These are phyloP conservation scores for Terebella lapidaria DNA, from an alignment of 2,888 invertebrate species.

Conservation along the genomic window DNA sequence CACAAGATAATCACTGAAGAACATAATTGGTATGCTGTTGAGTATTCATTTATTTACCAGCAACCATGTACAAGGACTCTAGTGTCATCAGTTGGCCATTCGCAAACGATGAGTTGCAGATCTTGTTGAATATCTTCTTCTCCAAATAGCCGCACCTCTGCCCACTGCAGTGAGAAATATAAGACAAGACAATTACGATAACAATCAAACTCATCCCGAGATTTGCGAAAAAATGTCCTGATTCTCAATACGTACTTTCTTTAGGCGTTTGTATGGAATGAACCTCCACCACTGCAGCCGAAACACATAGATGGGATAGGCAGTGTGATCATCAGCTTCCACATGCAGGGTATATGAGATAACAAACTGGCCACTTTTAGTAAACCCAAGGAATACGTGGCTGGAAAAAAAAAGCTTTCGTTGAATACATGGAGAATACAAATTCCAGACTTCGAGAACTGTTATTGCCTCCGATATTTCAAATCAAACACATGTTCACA, in stretches of 20 bases:
- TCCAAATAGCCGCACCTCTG: conserved; percentile 62
- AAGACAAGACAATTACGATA: too few species aligned
- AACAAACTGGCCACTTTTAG: conserved; percentile 88
- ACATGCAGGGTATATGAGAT: conserved; percentile 73
- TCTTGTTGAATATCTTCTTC: conserved; percentile 55
- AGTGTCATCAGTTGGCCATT: conserved; percentile 66
- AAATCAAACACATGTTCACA: too few species aligned
- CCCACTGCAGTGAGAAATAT: background rate
- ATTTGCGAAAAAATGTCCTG: background rate
- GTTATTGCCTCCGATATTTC: too few species aligned
- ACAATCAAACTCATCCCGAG: too few species aligned
- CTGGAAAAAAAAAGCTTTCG: conserved; percentile 57
- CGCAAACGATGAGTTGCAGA: conserved; percentile 65
- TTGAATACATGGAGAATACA: too few species aligned
- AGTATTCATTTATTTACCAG: conserved; percentile 60
- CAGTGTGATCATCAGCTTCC: conserved; percentile 48
- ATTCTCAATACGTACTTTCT: conserved; percentile 49
- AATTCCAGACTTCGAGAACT: too few species aligned
- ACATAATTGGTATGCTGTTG: too few species aligned
- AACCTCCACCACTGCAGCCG: conserved; percentile 67
- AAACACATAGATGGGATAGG: conserved; percentile 55
- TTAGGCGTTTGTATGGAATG: conserved; percentile 58
- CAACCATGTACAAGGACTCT: conserved; percentile 67
- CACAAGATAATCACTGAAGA: too few species aligned
- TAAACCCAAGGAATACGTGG: conserved; percentile 89